phyloP scores from a whole-genome alignment of 1,140 invertebrate genomes.

The Lordiphosa collinella region DNA sequence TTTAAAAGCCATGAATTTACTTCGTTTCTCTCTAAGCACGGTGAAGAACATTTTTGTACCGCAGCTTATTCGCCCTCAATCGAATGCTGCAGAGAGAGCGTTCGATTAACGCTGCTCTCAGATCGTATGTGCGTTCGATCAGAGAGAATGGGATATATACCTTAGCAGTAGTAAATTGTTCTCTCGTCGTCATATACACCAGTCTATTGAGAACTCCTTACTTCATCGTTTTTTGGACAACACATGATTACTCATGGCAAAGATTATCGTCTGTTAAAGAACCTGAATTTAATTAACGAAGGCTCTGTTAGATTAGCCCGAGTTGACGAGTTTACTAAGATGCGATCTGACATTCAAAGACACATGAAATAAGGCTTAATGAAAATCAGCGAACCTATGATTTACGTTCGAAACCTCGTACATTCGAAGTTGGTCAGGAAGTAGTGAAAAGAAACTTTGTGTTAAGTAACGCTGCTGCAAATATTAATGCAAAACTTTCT shows the following conservation, averaged over 20 bases:
- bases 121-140: no score
- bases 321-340: no score
- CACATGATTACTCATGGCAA: slow-evolving; percentile 13
- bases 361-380: slow-evolving; percentile 1
- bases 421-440: neutral
- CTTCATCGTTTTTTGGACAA: slow-evolving; percentile 1
- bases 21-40: no score
- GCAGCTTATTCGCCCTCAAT: no score
- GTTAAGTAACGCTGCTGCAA: no score
- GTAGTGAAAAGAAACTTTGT: neutral
- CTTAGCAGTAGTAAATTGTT: slow-evolving; percentile 9
- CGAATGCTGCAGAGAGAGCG: no score
- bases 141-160: no score
- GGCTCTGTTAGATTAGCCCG: neutral
- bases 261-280: neutral
- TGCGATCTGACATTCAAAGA: neutral
- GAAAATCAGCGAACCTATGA: slow-evolving; percentile 4
- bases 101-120: no score
- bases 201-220: slow-evolving; percentile 13
- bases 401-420: neutral
- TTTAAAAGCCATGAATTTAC: no score
- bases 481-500: slow-evolving; percentile 4
- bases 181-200: slow-evolving; percentile 4
- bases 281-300: neutral
- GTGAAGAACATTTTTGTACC: neutral